Evolutionary conservation across 2,888 invertebrate species (phyloP), one percentile per base, ranked within the genome.

Genomic region (Agrochola circellaris): DNA sequence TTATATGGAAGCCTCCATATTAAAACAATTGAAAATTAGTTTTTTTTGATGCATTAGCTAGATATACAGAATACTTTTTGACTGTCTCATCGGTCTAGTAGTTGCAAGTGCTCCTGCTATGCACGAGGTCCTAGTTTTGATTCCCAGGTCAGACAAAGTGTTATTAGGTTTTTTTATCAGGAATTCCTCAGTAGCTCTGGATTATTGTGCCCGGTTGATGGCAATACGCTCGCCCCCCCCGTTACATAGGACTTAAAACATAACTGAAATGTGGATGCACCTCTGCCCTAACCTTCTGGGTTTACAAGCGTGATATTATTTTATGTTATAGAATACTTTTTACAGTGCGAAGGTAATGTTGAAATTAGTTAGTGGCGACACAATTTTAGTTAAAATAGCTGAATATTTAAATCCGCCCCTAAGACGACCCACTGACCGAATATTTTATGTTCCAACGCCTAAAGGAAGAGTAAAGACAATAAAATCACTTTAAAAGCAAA

Each of bases 401-500:
- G 9, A 51, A 23, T 23, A 30, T 6, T 34, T n/a, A n/a, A n/a
- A n/a, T n/a, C n/a, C n/a, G n/a, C n/a, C n/a, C n/a, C n/a, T n/a
- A n/a, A n/a, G n/a, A n/a, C n/a, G n/a, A n/a, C n/a, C n/a, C n/a
- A n/a, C n/a, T n/a, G n/a, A n/a, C n/a, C n/a, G n/a, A n/a, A n/a
- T n/a, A n/a, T n/a, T 54, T 54, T 54, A 34, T n/a, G 11, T 34
- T 54, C 3, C 11, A 11, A 34, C 56, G 20, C 38, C 11, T 11
- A 9, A 20, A 51, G 9, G 5, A 38, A 30, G 34, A 17, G 23
- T 26, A 6, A 17, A 17, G 23, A 48, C 45, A 64, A 54, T n/a
- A 23, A 54, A 61, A 72, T 54, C 42, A 48, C 23, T 38, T 30
- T 45, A 7, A 51, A 54, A 79, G 45, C 54, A 62, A 48, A 48